Evolutionary conservation across 2,113 vertebrate genomes (phyloP), one percentile per base, ranked within the genome.

Genomic region (Bos javanicus): DNA sequence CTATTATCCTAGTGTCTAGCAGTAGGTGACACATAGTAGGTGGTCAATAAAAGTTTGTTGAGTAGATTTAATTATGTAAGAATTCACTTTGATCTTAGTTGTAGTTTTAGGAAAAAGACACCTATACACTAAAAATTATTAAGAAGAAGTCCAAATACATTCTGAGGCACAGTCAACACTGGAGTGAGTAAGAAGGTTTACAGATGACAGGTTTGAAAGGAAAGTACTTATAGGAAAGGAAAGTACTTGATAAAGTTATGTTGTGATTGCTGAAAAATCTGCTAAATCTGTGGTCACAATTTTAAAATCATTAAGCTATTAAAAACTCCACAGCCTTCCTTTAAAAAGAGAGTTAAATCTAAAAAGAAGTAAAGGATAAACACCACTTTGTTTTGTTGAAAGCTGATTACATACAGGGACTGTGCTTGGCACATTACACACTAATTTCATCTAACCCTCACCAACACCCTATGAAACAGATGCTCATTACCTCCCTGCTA

Each of bases 41-140:
- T 84, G 10, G 64, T 83, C 36, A 94, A 78, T 67, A 83, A 94
- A 94, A 96, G 28, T 83, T 39, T 95, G 43, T 1, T 94, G 33
- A 94, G 57, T 87, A 93, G 86, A 76, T 87, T 91, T 86, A 95
- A 94, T 92, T 71, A 85, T 30, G 11, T 80, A 90, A 15, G 25
- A 88, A 54, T 96, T 92, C 48, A 85, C 33, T 36, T 92, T 23
- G 57, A 67, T 87, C 17, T 67, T 90, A 80, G 54, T 64, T 95
- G 30, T 11, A 97, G 56, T 82, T 97, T 92, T 82, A 96, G 46
- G 14, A 85, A 94, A 96, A 95, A 14, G 19, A 82, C 1, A 91
- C 50, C 4, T 54, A 89, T 17, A 91, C 14, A 91, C 25, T 93
- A 81, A 88, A 95, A 93, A 84, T 26, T 52, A 83, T 14, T 89